Evolutionary conservation across 2,797 vertebrate genomes (phyloP).

Genomic region (Girardinus metallicus): DNA sequence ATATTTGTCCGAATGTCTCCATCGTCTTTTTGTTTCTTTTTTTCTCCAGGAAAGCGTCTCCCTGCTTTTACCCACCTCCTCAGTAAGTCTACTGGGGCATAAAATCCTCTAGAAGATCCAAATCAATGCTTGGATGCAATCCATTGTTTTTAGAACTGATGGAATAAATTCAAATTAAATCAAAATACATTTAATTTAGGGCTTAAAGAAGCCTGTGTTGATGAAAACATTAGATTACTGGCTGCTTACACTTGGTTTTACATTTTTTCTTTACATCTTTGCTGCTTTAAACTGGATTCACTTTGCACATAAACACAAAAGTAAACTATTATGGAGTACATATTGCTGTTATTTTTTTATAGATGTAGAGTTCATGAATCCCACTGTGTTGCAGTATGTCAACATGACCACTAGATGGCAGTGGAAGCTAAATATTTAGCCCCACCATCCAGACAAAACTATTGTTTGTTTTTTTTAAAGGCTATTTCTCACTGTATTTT

Average conservation of each 20-base stretch:
- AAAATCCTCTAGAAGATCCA: neutral
- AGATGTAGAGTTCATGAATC: neutral
- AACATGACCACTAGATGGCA: constrained; percentile 64
- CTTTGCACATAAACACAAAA: neutral
- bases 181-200: neutral
- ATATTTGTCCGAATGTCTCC: neutral
- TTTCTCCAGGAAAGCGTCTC: neutral
- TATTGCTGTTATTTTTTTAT: neutral
- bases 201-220: neutral
- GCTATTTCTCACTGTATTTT: neutral
- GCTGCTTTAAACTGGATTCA: neutral
- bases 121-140: neutral
- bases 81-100: neutral
- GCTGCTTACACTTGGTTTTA: neutral
- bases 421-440: constrained; percentile 36
- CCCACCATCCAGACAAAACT: neutral
- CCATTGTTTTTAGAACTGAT: neutral
- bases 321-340: neutral
- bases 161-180: neutral
- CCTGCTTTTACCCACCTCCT: neutral
- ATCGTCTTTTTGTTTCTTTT: neutral
- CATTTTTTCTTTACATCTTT: neutral
- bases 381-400: constrained; percentile 17
- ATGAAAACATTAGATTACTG: neutral
- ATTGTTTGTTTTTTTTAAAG: fast-evolving